Evolutionary conservation across 1,140 invertebrate species (phyloP), one percentile per base, ranked within the genome.

Genomic region (Drosophila tristis): DNA sequence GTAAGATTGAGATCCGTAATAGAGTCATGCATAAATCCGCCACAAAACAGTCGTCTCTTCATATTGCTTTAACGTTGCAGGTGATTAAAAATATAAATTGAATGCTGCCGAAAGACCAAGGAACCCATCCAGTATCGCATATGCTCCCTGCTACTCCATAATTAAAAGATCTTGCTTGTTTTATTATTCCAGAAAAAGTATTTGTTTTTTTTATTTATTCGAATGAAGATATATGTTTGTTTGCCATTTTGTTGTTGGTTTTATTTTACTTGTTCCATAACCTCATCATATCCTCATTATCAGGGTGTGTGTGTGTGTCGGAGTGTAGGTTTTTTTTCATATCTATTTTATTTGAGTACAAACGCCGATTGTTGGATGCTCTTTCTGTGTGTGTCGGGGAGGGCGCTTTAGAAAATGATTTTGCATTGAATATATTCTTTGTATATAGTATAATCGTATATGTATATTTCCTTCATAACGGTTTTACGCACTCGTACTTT

Each of bases 161-260:
- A 74, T 23, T 48, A 25, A 48, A 60, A 58, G 8, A 44, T 16
- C 4, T 20, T 11, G 0, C 7, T 44, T 45, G 9, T 65, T 70
- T 44, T 76, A 56, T 82, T 89, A 87, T 87, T 89, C 80, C 84
- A 87, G 84, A 87, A 87, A 78, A 87, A 87, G 85, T 65, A 84
- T 73, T 72, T 76, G 35, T 75, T 75, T 72, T 65, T 79, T 87
- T 84, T 84, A 89, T 87, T 87, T 90, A 90, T 90, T 87, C 84
- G 84, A 87, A 89, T 87, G 84, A 87, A 87, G 84, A 87, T 87
- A 87, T 87, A 87, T 89, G 75, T 76, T 84, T 77, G 49, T 73
- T 72, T 39, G 35, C 35, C 35, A 39, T 39, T 77, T 54, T 71
- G 44, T 45, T 53, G 55, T 86, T 77, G 76, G 61, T 57, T 78